A percentile compares a stretch with the other conserved stretches of the same genome.
phyloP scores from a whole-genome alignment of 2,888 invertebrate genomes.

The Alsophila aescularia region DNA sequence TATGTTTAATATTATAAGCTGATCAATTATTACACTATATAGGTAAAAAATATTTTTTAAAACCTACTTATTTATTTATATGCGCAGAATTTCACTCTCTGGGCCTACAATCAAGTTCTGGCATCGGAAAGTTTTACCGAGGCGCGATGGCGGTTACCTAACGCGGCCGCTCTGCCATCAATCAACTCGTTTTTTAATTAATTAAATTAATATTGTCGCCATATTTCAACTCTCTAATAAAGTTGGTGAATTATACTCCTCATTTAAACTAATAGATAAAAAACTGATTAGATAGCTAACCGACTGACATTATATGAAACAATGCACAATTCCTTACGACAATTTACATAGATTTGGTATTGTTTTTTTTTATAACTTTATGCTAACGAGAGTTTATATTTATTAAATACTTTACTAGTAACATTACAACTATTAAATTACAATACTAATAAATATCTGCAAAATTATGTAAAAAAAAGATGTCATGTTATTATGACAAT shows the following conservation, averaged over 20 bases:
- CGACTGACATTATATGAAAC: background rate
- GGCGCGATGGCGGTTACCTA: slow-evolving; percentile 3
- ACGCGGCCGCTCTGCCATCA: slow-evolving; percentile 13
- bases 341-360: too few species aligned
- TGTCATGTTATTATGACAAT: too few species aligned
- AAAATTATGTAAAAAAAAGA: too few species aligned
- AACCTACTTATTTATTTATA: background rate
- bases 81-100: background rate
- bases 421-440: too few species aligned
- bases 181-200: slow-evolving; percentile 32
- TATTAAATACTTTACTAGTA: too few species aligned
- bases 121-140: slow-evolving; percentile 1
- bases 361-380: too few species aligned
- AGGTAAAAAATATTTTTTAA: background rate
- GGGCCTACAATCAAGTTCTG: slow-evolving; percentile 14
- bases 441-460: too few species aligned
- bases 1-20: too few species aligned
- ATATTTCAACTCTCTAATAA: slow-evolving; percentile 19
- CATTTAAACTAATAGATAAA: slow-evolving; percentile 1
- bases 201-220: slow-evolving; percentile 31
- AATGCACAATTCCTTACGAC: background rate
- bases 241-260: slow-evolving; percentile 6
- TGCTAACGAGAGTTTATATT: too few species aligned
- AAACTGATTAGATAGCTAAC: slow-evolving; percentile 2
- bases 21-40: too few species aligned